Percentiles rank a stretch among this genome's conserved stretches.
These are phyloP conservation scores for Venusia cambrica DNA, from an alignment of 2,888 invertebrate species.

Conservation along the genomic window DNA sequence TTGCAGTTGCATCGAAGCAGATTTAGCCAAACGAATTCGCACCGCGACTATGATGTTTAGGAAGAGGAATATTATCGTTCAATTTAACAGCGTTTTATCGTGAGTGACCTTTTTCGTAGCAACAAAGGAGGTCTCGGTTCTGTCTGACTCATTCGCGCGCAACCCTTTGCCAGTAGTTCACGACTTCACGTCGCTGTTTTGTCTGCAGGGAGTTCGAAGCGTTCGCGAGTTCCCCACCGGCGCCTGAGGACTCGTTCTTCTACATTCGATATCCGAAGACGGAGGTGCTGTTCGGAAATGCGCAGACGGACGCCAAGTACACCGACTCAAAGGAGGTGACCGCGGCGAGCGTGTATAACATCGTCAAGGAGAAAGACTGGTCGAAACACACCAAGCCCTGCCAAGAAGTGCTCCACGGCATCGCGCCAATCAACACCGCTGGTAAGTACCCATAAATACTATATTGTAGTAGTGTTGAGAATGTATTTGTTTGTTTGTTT, in stretches of 20 bases:
- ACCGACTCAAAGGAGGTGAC: conserved; percentile 49
- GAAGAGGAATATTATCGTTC: conserved; percentile 58
- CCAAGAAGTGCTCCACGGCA: conserved; percentile 81
- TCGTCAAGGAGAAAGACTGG: conserved; percentile 71
- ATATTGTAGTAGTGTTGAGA: too few relatives aligned
- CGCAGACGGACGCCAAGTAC: conserved; percentile 43
- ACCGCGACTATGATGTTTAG: conserved; percentile 52
- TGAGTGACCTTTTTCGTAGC: conserved; percentile 44
- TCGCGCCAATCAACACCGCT: conserved; percentile 65
- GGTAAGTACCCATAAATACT: conserved; percentile 38
- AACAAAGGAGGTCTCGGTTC: neutral
- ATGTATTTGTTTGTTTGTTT: too few relatives aligned
- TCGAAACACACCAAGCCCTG: conserved; percentile 86
- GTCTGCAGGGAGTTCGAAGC: conserved; percentile 69
- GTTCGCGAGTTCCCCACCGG: conserved; percentile 84
- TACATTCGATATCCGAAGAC: conserved; percentile 83
- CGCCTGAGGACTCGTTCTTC: conserved; percentile 87
- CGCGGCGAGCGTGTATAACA: conserved; percentile 43
- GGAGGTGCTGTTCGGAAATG: conserved; percentile 57
- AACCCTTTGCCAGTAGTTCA: conserved; percentile 5
- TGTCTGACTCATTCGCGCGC: conserved; percentile 4
- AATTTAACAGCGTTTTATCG: conserved; percentile 59
- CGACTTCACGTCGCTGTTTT: conserved; percentile 9
- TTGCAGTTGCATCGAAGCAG: conserved; percentile 30
- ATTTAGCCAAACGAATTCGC: conserved; percentile 19